phyloP scores from a whole-genome alignment of 2,888 invertebrate species.

The Thera britannica region DNA sequence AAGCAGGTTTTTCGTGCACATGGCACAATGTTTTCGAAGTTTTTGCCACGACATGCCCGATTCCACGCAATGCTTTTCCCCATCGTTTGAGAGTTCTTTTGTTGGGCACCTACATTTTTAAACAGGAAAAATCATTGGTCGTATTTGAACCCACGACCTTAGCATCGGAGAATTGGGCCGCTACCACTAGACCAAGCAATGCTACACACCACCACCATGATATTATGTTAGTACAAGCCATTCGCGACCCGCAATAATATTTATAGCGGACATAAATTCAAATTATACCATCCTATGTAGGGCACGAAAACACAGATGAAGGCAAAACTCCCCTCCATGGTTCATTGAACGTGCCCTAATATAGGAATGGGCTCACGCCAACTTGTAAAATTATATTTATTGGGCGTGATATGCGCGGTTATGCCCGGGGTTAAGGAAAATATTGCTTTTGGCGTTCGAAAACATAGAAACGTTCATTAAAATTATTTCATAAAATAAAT shows the following conservation, averaged over 20 bases:
- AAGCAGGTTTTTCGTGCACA: too few relatives aligned
- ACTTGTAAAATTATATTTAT: conserved; percentile 28
- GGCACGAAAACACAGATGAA: conserved; percentile 50
- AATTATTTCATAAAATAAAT: background rate
- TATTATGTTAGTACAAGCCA: conserved; percentile 30
- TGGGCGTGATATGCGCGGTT: conserved; percentile 1
- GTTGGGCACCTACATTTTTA: too few relatives aligned
- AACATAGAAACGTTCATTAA: background rate
- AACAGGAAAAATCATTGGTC: too few relatives aligned
- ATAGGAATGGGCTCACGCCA: conserved; percentile 25
- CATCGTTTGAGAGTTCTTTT: too few relatives aligned
- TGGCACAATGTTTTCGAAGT: too few relatives aligned
- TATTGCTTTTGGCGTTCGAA: background rate
- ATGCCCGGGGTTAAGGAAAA: background rate
- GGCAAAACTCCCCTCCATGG: conserved; percentile 44
- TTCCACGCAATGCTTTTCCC: too few relatives aligned
- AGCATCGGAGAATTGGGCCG: too few relatives aligned
- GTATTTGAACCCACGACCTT: too few relatives aligned
- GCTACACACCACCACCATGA: too few relatives aligned
- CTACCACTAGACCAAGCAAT: too few relatives aligned
- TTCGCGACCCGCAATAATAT: conserved; percentile 55
- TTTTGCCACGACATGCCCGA: too few relatives aligned
- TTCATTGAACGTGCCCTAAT: conserved; percentile 43
- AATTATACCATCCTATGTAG: conserved; percentile 55
- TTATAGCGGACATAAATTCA: conserved; percentile 64